Evolutionary conservation across 2,888 invertebrate species (phyloP).

Genomic region (Cyaniris semiargus): DNA sequence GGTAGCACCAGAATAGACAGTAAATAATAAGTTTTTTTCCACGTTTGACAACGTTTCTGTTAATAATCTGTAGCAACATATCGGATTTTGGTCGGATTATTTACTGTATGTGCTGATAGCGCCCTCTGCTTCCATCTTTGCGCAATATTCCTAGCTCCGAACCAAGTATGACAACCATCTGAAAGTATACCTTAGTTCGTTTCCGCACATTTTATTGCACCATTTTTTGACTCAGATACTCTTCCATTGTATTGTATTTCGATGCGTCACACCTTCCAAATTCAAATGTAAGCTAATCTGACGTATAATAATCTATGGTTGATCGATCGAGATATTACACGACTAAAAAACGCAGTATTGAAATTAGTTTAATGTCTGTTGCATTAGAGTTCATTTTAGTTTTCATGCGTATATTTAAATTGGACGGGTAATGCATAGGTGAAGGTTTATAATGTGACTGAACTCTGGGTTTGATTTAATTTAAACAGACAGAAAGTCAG

Average conservation of each 20-base stretch:
- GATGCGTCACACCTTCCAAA: constrained; percentile 3
- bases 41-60: too few species aligned
- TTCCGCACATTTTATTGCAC: background rate
- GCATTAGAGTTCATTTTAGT: background rate
- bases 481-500: constrained; percentile 41
- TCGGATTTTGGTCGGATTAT: too few species aligned
- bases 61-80: too few species aligned
- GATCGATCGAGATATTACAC: constrained; percentile 60
- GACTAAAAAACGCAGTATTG: constrained; percentile 31
- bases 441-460: constrained; percentile 54
- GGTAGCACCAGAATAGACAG: too few species aligned
- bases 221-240: background rate
- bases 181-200: background rate
- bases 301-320: constrained; percentile 62
- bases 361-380: background rate
- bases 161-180: too few species aligned
- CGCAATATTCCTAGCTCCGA: too few species aligned
- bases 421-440: constrained; percentile 49
- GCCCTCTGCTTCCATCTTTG: too few species aligned
- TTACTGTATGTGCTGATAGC: too few species aligned
- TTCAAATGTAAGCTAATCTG: constrained; percentile 61
- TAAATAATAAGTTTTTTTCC: too few species aligned
- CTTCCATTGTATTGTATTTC: background rate
- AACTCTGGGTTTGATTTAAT: constrained; percentile 64
- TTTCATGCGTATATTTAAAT: background rate